Evolutionary conservation across 2,888 invertebrate species (phyloP).

Genomic region (Sphaeridia pumilis): DNA sequence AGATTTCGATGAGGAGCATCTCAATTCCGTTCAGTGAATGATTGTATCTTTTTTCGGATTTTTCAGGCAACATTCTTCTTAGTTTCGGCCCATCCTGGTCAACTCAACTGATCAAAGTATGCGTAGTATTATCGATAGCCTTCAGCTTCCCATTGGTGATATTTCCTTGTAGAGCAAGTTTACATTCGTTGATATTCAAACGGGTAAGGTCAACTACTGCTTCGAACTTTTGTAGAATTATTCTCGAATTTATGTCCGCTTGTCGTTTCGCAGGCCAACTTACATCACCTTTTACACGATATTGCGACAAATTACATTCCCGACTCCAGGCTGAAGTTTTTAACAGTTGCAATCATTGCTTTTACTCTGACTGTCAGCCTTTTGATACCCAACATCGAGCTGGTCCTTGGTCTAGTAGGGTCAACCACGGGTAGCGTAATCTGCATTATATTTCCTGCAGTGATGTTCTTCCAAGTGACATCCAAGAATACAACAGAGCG

Average conservation of each 20-base stretch:
- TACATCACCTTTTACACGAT: conserved; percentile 34
- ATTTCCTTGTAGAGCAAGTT: conserved; percentile 87
- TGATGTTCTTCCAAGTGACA: conserved; percentile 73
- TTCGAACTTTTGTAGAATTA: not conserved
- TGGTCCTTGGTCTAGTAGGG: conserved; percentile 85
- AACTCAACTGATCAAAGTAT: conserved; percentile 82
- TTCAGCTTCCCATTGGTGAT: conserved; percentile 94
- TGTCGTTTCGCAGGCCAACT: conserved; percentile 9
- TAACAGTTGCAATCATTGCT: conserved; percentile 68
- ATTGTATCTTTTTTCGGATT: not conserved
- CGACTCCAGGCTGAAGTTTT: conserved; percentile 63
- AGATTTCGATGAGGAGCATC: not conserved
- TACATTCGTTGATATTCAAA: conserved; percentile 78
- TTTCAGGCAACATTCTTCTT: conserved; percentile 73
- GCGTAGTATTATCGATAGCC: conserved; percentile 87
- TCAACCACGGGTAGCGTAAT: conserved; percentile 90
- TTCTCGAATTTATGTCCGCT: not conserved
- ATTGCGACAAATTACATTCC: conserved; percentile 55
- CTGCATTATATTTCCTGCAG: conserved; percentile 83
- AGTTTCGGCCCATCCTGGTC: conserved; percentile 68
- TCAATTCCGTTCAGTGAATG: not conserved
- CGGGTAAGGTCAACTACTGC: conserved; percentile 48
- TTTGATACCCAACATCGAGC: conserved; percentile 82
- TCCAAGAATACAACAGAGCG: conserved; percentile 74
- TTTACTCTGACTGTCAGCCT: conserved; percentile 68